Evolutionary conservation across 37 sponge, comb jelly and placozoan species (phyloP).

Genomic region (Tethya wilhelma): DNA sequence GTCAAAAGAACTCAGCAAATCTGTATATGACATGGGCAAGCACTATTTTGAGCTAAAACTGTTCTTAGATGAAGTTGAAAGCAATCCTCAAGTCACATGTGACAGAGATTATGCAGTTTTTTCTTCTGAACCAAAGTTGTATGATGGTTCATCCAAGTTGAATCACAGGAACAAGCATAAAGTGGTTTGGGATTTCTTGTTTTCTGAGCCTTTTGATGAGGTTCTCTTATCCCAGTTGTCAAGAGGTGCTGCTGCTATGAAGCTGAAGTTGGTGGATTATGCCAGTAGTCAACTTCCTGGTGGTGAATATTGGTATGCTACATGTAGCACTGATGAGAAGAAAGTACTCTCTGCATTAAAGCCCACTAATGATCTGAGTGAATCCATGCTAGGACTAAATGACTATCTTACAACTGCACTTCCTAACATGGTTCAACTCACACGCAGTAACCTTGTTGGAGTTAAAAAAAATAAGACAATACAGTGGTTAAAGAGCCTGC

Average conservation of each 20-base stretch:
- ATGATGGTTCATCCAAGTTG: not conserved
- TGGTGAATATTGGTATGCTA: slow-evolving; percentile 61
- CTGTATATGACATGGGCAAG: slow-evolving; percentile 33
- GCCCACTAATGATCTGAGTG: slow-evolving; percentile 61
- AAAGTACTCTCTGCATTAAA: slow-evolving; percentile 18
- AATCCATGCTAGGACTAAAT: slow-evolving; percentile 52
- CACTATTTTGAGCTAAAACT: slow-evolving; percentile 39
- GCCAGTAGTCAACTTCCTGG: slow-evolving; percentile 50
- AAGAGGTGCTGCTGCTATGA: slow-evolving; percentile 46
- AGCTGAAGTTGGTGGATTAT: slow-evolving; percentile 27
- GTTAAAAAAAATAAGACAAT: slow-evolving; percentile 59
- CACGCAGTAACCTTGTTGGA: slow-evolving; percentile 39
- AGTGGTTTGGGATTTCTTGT: slow-evolving; percentile 4
- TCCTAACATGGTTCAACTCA: slow-evolving; percentile 33
- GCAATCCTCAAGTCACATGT: slow-evolving; percentile 11
- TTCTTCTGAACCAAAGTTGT: slow-evolving; percentile 36
- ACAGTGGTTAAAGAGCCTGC: slow-evolving; percentile 21
- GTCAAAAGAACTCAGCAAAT: slow-evolving; percentile 34
- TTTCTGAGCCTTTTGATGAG: not conserved
- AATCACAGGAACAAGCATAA: slow-evolving; percentile 32
- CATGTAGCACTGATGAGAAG: slow-evolving; percentile 8
- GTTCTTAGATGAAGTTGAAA: slow-evolving; percentile 36
- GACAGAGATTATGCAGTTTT: slow-evolving; percentile 21
- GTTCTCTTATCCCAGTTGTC: not conserved
- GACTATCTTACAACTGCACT: slow-evolving; percentile 35